Conservation (phyloP, 1,140 invertebrate species). For the Drosophila micromelanica region DNA sequence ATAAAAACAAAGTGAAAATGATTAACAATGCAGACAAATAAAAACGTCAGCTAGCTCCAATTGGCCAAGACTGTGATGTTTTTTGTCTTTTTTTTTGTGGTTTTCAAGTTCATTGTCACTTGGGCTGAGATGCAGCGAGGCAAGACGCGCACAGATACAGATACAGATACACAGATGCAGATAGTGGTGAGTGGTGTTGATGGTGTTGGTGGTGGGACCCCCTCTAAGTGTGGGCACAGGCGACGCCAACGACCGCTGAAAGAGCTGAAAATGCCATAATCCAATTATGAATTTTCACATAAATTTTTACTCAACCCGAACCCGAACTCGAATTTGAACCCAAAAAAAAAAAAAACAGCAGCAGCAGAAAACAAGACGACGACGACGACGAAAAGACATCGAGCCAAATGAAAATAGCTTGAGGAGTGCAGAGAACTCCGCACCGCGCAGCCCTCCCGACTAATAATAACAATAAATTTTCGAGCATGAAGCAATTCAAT, state of each 20-base stretch:
- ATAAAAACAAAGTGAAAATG: neutral
- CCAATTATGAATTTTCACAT: slow-evolving; percentile 82
- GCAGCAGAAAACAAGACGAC: neutral
- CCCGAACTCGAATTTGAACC: slow-evolving; percentile 22
- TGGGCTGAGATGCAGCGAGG: slow-evolving; percentile 2
- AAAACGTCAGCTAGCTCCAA: neutral
- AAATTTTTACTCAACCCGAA: slow-evolving; percentile 66
- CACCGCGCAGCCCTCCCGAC: slow-evolving; percentile 28
- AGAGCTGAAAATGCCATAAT: slow-evolving; percentile 75
- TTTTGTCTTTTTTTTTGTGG: no score
- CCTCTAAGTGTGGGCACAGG: slow-evolving; percentile 47
- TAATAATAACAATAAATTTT: slow-evolving; percentile 80
- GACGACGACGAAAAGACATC: neutral
- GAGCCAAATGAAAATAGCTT: slow-evolving; percentile 50
- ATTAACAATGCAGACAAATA: neutral
- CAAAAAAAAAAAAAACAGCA: slow-evolving; percentile 9
- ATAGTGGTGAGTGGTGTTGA: slow-evolving; percentile 1
- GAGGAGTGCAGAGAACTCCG: slow-evolving; percentile 16
- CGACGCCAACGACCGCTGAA: slow-evolving; percentile 61
- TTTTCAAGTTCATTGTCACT: slow-evolving; percentile 80
- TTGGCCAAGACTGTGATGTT: slow-evolving; percentile 4
- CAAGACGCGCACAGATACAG: neutral
- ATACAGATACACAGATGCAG: slow-evolving; percentile 3
- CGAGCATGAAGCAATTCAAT: slow-evolving; percentile 71
- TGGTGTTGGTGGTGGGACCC: slow-evolving; percentile 42